phyloP scores from a whole-genome alignment of 2,888 invertebrate species.

The Drosophila ustulata region DNA sequence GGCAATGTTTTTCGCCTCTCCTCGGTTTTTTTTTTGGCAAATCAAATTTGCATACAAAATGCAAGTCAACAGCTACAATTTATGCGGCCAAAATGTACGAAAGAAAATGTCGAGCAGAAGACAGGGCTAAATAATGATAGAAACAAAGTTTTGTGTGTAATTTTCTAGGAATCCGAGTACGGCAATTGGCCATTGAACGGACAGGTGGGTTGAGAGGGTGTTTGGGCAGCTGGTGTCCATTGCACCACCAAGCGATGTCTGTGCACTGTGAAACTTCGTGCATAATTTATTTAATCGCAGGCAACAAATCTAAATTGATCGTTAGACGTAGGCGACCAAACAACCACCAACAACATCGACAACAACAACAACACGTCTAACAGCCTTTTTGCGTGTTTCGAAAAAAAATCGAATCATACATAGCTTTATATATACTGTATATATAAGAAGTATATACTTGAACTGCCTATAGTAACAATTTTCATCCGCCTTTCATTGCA shows the following conservation, averaged over 20 bases:
- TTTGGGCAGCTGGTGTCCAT: slow-evolving; percentile 15
- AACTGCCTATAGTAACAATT: slow-evolving; percentile 32
- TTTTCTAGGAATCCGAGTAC: slow-evolving; percentile 55
- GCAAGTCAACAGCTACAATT: slow-evolving; percentile 48
- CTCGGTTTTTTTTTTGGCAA: slow-evolving; percentile 19
- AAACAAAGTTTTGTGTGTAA: slow-evolving; percentile 35
- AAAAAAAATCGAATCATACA: slow-evolving; percentile 19
- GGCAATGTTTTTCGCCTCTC: slow-evolving; percentile 14
- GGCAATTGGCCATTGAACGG: slow-evolving; percentile 13
- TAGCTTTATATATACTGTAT: slow-evolving; percentile 10
- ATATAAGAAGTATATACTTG: slow-evolving; percentile 7
- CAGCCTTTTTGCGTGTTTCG: slow-evolving; percentile 61
- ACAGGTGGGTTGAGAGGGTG: slow-evolving; percentile 7
- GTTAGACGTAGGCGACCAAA: slow-evolving; percentile 61
- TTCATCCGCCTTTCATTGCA: slow-evolving; percentile 51
- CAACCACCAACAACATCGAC: slow-evolving; percentile 27
- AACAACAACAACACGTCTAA: slow-evolving; percentile 39
- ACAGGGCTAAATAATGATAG: slow-evolving; percentile 20
- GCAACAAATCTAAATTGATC: slow-evolving; percentile 83
- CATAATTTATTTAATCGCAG: slow-evolving; percentile 83
- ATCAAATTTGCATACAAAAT: slow-evolving; percentile 65
- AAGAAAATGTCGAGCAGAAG: slow-evolving; percentile 3
- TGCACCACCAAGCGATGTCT: slow-evolving; percentile 26
- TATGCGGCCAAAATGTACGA: slow-evolving; percentile 26
- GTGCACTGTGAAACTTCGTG: slow-evolving; percentile 53